A percentile compares a stretch with the other conserved stretches of the same genome.
Conservation (phyloP, 2,888 invertebrate species). For the Onthophagus sagittarius region DNA sequence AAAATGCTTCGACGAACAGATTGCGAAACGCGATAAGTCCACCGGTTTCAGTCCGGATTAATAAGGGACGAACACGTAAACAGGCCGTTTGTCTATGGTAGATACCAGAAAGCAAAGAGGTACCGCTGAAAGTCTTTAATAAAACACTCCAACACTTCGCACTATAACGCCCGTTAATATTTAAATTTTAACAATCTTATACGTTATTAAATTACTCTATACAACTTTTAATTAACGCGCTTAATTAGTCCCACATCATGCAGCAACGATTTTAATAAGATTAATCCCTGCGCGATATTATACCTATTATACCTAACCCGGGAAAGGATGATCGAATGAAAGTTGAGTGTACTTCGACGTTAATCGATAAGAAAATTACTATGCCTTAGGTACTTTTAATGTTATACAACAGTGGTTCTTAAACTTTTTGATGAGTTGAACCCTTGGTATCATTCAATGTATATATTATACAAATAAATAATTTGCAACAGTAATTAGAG, state of each 20-base stretch:
- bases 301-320: neutral
- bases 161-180: no score
- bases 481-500: no score
- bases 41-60: constrained; percentile 20
- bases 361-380: neutral
- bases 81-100: constrained; percentile 16
- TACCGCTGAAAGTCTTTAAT: no score
- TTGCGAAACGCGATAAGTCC: constrained; percentile 25
- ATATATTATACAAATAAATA: no score
- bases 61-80: constrained; percentile 23
- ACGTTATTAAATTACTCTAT: neutral
- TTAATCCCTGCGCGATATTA: neutral
- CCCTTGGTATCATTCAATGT: no score
- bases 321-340: neutral
- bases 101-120: no score
- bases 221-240: neutral
- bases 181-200: no score
- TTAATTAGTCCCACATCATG: neutral
- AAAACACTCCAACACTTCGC: no score
- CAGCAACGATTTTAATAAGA: neutral
- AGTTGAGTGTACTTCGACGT: neutral
- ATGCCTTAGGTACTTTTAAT: neutral
- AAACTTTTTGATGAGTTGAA: no score
- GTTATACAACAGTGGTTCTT: no score
- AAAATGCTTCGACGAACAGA: constrained; percentile 27